Percentiles rank a stretch among this genome's conserved stretches.
Evolutionary conservation across 2,797 vertebrate genomes (phyloP).

Genomic region (Potorous gilbertii): DNA sequence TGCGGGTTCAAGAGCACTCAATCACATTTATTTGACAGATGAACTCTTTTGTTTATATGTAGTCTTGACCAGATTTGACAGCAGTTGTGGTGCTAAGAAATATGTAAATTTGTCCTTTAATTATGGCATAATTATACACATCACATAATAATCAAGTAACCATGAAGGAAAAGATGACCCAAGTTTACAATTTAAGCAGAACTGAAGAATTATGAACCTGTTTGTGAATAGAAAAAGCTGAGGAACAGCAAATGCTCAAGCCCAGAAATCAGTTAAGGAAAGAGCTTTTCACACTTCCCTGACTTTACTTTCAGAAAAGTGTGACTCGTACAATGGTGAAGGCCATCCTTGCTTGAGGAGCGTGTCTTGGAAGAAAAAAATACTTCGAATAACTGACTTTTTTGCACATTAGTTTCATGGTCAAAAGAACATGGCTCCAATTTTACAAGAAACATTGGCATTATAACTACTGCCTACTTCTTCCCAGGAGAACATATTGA

Average conservation of each 20-base stretch:
- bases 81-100: background rate
- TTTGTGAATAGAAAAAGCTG: background rate
- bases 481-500: slow-evolving; percentile 31
- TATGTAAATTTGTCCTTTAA: background rate
- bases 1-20: background rate
- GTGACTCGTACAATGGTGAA: background rate
- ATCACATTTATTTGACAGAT: background rate
- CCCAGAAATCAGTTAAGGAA: background rate
- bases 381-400: slow-evolving; percentile 29
- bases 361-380: background rate
- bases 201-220: background rate
- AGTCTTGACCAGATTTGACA: background rate
- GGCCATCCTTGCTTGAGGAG: background rate
- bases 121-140: background rate
- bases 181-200: slow-evolving; percentile 32
- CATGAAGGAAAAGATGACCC: slow-evolving; percentile 32
- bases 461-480: slow-evolving; percentile 10
- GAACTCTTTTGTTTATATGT: background rate
- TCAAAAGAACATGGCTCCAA: background rate
- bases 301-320: background rate
- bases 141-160: slow-evolving; percentile 24
- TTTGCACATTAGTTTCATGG: background rate
- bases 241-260: slow-evolving; percentile 22
- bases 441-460: background rate
- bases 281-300: background rate